Evolutionary conservation across 1,140 invertebrate species (phyloP), one percentile per base, ranked within the genome.

Genomic region (Nomia melanderi): DNA sequence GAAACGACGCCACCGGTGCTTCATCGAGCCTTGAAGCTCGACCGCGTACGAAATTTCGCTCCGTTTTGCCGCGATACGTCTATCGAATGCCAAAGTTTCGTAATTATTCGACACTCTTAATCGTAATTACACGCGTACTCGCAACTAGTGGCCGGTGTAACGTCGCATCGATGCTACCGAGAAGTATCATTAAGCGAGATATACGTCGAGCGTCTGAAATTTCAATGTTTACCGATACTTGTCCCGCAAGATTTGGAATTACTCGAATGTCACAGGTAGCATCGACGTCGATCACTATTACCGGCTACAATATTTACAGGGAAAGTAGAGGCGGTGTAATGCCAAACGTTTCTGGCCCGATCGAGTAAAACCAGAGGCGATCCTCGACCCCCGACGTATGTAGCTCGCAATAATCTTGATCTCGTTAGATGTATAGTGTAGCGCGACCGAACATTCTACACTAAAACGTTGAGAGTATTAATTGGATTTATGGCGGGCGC

Each of bases 61-160:
- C 20, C 47, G 47, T 50, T 50, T 50, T 17, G 23, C 36, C 54
- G 3, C 27, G 54, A 57, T 6, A 31, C 33, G 50, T 72, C 54
- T 76, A 53, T 80, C 63, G n/a, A 84, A 69, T 83, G 82, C 82
- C 83, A 84, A 84, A 82, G n/a, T 75, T 75, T 71, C 65, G 25
- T 79, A 66, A 82, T 65, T 47, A 65, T 50, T n/a, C 41, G 29
- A 70, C 56, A n/a, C 29, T 60, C 27, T 67, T 29, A 59, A 60
- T 25, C 33, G 25, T 73, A 50, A 39, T 25, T 23, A 14, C 41
- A 44, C 41, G 12, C 25, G 33, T n/a, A n/a, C n/a, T n/a, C n/a
- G n/a, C n/a, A n/a, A n/a, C n/a, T n/a, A n/a, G n/a, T n/a, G n/a
- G n/a, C n/a, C n/a, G n/a, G n/a, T n/a, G n/a, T n/a, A n/a, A n/a